These are phyloP conservation scores for Phaonia tiefii DNA, from an alignment of 2,888 invertebrate species.

Conservation along the genomic window DNA sequence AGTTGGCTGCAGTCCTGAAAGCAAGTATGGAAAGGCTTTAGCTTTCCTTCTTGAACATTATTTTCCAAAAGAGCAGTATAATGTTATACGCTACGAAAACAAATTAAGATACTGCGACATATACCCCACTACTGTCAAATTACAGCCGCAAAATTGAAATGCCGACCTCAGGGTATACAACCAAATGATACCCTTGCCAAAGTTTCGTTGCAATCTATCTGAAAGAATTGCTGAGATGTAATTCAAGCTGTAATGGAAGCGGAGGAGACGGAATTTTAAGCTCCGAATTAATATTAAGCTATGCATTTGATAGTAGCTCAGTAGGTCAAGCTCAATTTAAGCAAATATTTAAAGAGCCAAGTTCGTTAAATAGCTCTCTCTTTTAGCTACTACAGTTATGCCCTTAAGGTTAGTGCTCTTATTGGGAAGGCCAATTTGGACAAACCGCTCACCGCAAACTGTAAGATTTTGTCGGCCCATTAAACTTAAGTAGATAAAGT, in stretches of 20 bases:
- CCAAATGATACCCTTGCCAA: constrained; percentile 5
- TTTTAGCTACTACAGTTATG: too few relatives aligned
- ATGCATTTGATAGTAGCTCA: not conserved
- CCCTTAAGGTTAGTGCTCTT: too few relatives aligned
- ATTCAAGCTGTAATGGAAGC: constrained; percentile 14
- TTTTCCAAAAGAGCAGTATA: too few relatives aligned
- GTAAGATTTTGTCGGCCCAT: too few relatives aligned
- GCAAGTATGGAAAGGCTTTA: too few relatives aligned
- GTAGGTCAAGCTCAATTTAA: not conserved
- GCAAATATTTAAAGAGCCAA: too few relatives aligned
- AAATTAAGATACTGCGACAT: constrained; percentile 35
- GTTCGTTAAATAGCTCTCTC: not conserved
- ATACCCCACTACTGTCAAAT: constrained; percentile 38
- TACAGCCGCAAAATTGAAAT: too few relatives aligned
- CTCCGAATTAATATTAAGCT: not conserved
- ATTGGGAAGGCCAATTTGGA: constrained; percentile 20
- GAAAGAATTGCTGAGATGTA: constrained; percentile 29
- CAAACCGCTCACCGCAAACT: not conserved
- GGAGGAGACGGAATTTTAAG: too few relatives aligned
- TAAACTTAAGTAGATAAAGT: too few relatives aligned
- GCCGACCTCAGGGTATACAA: constrained; percentile 4
- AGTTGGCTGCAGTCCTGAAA: too few relatives aligned
- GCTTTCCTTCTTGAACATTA: too few relatives aligned
- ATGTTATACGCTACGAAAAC: constrained; percentile 24
- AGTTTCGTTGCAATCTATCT: not conserved